Base-by-base conservation (phyloP, 1,140 invertebrate genomes). In the Zaprionus nigranus region DNA sequence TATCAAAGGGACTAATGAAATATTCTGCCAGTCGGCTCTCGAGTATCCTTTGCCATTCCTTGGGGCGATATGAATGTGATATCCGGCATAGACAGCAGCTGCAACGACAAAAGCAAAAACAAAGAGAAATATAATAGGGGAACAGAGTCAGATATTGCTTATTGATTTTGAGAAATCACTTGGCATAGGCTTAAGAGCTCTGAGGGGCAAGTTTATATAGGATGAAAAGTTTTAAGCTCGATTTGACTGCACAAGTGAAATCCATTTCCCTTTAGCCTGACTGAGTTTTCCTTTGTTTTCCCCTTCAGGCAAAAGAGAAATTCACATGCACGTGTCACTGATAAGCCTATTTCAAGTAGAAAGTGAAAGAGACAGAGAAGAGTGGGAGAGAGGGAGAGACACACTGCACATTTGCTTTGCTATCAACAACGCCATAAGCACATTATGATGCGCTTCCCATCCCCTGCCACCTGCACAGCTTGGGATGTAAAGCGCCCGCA, bases 391-490 rank as follows among this genome's bases (percentile, higher is more conserved):
- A 13, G 28, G 24, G 62, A 13, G n/a, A 34, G 12, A n/a, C 46
- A 22, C 40, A 9, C 17, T 26, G 17, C 38, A 82, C 75, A 82
- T 85, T 84, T 78, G 78, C 79, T 71, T 78, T 79, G 82, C 82
- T 76, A 85, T 86, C 75, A 85, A 76, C 75, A 76, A 86, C 72
- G 65, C 67, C 68, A 57, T 71, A 78, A 82, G 76, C 79, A 77
- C 67, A 76, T 85, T 82, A 82, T 76, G 75, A 75, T 59, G 60
- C 79, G 62, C 62, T 82, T 82, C n/a, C 56, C 61, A 12, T 1
- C n/a, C 30, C 22, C 15, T 20, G 24, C 34, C 2, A 7, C 6
- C 24, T 26, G 13, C 53, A 54, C 5, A 28, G 24, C 22, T 43
- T 54, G 46, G 64, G 4, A 26, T 56, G 46, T 28, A 28, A 28